Percentiles rank a stretch among this genome's conserved stretches.
phyloP scores from a whole-genome alignment of 2,888 invertebrate genomes.

The Fragum fragum region DNA sequence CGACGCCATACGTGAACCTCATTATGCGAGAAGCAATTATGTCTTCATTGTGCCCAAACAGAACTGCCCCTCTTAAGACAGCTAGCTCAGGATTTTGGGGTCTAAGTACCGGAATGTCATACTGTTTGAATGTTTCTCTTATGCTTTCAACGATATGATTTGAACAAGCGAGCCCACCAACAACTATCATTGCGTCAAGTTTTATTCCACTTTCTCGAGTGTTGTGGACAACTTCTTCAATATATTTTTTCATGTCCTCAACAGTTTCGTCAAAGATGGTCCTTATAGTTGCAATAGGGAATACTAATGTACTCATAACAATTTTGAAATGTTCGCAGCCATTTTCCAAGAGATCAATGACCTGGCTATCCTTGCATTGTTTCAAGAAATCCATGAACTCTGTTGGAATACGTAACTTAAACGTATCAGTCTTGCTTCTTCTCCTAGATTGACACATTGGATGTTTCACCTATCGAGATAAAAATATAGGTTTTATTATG shows the following conservation, averaged over 20 bases:
- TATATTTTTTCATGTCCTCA: slow-evolving; percentile 29
- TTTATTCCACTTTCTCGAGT: neutral
- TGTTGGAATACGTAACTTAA: neutral
- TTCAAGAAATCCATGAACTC: slow-evolving; percentile 4
- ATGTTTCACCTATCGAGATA: too few species aligned
- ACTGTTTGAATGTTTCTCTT: slow-evolving; percentile 29
- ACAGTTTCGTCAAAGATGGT: slow-evolving; percentile 41
- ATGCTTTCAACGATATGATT: slow-evolving; percentile 28
- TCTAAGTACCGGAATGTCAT: slow-evolving; percentile 40
- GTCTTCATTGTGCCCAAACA: slow-evolving; percentile 59
- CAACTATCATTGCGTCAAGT: slow-evolving; percentile 49
- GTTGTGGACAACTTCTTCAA: slow-evolving; percentile 8
- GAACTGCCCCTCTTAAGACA: slow-evolving; percentile 51
- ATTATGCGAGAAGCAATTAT: slow-evolving; percentile 55
- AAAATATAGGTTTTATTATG: too few species aligned
- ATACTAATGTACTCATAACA: slow-evolving; percentile 23
- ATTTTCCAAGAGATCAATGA: slow-evolving; percentile 26
- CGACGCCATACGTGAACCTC: slow-evolving; percentile 54
- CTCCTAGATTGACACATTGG: too few species aligned
- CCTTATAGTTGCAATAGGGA: slow-evolving; percentile 16
- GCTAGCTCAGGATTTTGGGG: slow-evolving; percentile 44
- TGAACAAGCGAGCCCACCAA: slow-evolving; percentile 56
- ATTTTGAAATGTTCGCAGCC: slow-evolving; percentile 28
- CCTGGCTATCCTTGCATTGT: neutral
- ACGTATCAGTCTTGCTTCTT: neutral